Conservation (phyloP, 2,797 vertebrate species). For the Melanogrammus aeglefinus region DNA sequence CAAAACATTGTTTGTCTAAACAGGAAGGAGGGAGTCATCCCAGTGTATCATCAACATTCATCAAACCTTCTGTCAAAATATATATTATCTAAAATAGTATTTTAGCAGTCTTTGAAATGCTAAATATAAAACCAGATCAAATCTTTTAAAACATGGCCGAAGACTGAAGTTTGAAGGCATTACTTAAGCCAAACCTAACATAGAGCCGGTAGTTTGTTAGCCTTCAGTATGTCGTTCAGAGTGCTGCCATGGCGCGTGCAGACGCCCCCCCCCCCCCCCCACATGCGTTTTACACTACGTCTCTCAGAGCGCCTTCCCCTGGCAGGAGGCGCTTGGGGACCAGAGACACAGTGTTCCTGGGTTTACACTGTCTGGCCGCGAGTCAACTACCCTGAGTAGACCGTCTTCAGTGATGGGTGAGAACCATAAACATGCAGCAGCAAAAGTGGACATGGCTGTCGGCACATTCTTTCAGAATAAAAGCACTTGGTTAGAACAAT, state of each 20-base stretch:
- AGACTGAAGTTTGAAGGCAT: background rate
- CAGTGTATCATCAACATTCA: background rate
- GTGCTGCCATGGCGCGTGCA: background rate
- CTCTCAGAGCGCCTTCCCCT: background rate
- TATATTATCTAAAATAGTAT: background rate
- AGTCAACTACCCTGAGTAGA: background rate
- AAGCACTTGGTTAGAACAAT: slow-evolving; percentile 4
- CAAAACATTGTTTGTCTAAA: slow-evolving; percentile 4
- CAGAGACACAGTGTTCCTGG: background rate
- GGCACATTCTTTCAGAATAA: background rate
- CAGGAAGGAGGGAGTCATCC: background rate
- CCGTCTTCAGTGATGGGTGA: background rate
- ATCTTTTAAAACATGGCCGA: background rate
- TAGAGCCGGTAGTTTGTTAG: background rate
- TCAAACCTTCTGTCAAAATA: background rate
- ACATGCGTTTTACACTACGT: background rate
- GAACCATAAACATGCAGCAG: background rate
- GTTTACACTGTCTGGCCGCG: background rate
- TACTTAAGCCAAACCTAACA: background rate
- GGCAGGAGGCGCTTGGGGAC: too few species aligned
- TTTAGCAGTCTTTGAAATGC: background rate
- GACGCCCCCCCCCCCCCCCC: too few species aligned
- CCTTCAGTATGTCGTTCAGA: background rate
- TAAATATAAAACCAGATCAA: background rate
- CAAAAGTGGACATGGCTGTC: background rate